Evolutionary conservation across 1,140 invertebrate species (phyloP).

Genomic region (Coelopa frigida): DNA sequence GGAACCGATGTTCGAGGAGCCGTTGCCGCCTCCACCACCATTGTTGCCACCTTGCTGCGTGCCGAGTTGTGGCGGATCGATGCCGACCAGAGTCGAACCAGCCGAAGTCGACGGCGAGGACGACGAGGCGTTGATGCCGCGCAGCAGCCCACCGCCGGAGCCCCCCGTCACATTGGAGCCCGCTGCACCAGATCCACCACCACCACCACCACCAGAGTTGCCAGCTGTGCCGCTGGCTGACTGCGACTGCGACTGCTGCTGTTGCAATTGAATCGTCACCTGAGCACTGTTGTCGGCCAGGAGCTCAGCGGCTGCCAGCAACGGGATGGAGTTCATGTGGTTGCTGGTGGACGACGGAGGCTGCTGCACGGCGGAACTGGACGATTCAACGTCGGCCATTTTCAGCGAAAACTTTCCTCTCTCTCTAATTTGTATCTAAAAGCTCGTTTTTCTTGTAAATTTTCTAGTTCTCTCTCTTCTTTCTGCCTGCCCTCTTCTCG

Average conservation of each 20-base stretch:
- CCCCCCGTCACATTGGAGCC: background rate
- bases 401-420: too few relatives aligned
- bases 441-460: background rate
- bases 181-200: background rate
- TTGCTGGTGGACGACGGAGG: constrained; percentile 26
- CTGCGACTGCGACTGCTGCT: constrained; percentile 10
- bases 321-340: constrained; percentile 4
- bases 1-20: constrained; percentile 24
- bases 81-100: too few relatives aligned
- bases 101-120: constrained; percentile 17
- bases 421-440: too few relatives aligned
- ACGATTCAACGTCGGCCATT: constrained; percentile 41
- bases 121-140: constrained; percentile 31
- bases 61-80: background rate
- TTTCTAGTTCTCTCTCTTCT: background rate
- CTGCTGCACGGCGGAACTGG: constrained; percentile 34
- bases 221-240: constrained; percentile 16
- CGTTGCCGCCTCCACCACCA: constrained; percentile 21
- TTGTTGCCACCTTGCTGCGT: background rate
- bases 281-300: constrained; percentile 7
- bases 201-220: constrained; percentile 1
- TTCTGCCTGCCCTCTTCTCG: constrained; percentile 4
- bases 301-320: constrained; percentile 13
- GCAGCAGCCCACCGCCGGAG: too few relatives aligned
- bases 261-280: constrained; percentile 6